Conservation (phyloP, 2,797 vertebrate genomes). For the Myiotriccus ornatus region DNA sequence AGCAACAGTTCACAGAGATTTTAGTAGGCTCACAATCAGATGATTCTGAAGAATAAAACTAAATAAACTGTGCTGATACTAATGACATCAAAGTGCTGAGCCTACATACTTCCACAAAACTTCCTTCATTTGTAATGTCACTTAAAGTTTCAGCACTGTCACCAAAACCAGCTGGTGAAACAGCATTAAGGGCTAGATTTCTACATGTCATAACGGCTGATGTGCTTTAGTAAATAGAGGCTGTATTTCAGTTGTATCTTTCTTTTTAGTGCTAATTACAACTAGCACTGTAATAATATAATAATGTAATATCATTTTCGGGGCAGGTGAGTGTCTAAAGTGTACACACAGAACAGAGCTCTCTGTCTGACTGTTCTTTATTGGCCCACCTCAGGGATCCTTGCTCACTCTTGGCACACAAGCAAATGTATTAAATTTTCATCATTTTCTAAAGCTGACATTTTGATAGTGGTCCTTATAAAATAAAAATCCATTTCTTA, state of each 20-base stretch:
- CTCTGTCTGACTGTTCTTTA: not conserved
- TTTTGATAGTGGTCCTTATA: not conserved
- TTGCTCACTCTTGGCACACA: not conserved
- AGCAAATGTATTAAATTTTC: not conserved
- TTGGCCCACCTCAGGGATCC: not conserved
- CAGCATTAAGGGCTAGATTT: not conserved
- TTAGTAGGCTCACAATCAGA: not conserved
- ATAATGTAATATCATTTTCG: not conserved
- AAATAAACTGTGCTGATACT: not conserved
- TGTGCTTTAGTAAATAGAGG: not conserved
- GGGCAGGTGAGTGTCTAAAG: not conserved
- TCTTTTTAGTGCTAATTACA: not conserved
- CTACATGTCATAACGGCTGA: not conserved
- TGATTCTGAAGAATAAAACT: not conserved
- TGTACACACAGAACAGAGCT: not conserved
- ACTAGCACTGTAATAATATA: too few relatives aligned
- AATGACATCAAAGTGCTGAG: not conserved
- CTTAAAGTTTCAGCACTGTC: not conserved
- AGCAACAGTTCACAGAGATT: not conserved
- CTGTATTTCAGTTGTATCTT: not conserved
- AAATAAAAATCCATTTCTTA: not conserved
- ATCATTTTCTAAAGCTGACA: not conserved
- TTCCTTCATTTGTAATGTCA: not conserved
- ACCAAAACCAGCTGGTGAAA: not conserved
- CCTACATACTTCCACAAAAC: not conserved